phyloP scores from a whole-genome alignment of 92 coral and sea anemone species.

The Palythoa grandiflora region DNA sequence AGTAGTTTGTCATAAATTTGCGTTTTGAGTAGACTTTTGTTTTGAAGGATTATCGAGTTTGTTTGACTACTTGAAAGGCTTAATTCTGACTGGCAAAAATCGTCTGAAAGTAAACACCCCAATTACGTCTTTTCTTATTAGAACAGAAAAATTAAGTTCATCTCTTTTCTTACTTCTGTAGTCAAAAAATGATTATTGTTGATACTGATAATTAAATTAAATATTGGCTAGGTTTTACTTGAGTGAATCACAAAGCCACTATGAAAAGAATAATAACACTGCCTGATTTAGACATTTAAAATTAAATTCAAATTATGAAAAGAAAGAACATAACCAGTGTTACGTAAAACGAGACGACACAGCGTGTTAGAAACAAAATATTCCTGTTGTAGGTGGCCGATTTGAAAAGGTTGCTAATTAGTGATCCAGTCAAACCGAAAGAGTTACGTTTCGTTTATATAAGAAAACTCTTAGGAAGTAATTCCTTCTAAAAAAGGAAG shows the following conservation, averaged over 20 bases:
- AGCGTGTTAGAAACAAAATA: background rate
- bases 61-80: background rate
- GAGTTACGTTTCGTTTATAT: too few relatives aligned
- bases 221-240: slow-evolving; percentile 42
- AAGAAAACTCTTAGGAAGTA: too few relatives aligned
- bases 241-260: background rate
- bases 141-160: background rate
- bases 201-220: background rate
- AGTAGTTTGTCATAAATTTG: slow-evolving; percentile 39
- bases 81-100: slow-evolving; percentile 10
- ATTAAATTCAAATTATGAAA: slow-evolving; percentile 2
- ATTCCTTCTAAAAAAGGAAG: too few relatives aligned
- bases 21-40: slow-evolving; percentile 36
- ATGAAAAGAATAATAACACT: slow-evolving; percentile 11
- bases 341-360: background rate
- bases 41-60: background rate
- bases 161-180: background rate
- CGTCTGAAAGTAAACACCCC: background rate
- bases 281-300: background rate
- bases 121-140: background rate
- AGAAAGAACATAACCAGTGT: background rate
- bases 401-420: too few relatives aligned
- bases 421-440: too few relatives aligned
- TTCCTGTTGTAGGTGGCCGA: background rate
- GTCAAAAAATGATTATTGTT: background rate